Conservation (phyloP, 1,140 invertebrate genomes). For the Tigriopus japonicus region DNA sequence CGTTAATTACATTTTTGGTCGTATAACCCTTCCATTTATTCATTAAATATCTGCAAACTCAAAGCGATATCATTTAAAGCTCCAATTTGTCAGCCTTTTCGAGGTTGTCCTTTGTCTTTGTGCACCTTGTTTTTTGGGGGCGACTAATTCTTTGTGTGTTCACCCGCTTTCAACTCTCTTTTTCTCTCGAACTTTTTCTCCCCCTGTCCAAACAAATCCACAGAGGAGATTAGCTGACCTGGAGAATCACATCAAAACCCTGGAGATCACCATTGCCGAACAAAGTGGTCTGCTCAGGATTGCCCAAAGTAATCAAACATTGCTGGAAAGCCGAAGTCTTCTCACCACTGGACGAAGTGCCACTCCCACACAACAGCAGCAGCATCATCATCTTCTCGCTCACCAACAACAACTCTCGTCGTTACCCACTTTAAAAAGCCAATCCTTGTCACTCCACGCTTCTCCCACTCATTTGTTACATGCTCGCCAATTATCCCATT, state of each 20-base stretch:
- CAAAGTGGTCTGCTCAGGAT: neutral
- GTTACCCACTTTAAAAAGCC: too few relatives aligned
- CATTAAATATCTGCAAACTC: too few relatives aligned
- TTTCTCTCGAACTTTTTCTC: neutral
- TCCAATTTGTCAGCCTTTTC: too few relatives aligned
- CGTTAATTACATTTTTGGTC: too few relatives aligned
- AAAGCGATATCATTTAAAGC: too few relatives aligned
- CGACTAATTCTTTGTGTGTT: neutral
- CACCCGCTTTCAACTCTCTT: neutral
- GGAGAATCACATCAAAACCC: neutral
- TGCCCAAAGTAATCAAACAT: neutral
- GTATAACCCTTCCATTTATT: too few relatives aligned
- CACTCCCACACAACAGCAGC: neutral
- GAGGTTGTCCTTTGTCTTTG: too few relatives aligned
- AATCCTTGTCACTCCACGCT: too few relatives aligned
- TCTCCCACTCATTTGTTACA: too few relatives aligned
- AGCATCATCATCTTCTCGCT: neutral
- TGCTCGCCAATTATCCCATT: too few relatives aligned
- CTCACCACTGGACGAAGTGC: neutral
- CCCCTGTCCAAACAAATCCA: neutral
- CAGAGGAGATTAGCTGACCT: neutral
- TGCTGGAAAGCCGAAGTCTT: neutral
- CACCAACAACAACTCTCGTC: too few relatives aligned
- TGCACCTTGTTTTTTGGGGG: neutral
- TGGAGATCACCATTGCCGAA: neutral